Evolutionary conservation across 1,140 invertebrate species (phyloP), one percentile per base, ranked within the genome.

Genomic region (Lepeophtheirus salmonis): DNA sequence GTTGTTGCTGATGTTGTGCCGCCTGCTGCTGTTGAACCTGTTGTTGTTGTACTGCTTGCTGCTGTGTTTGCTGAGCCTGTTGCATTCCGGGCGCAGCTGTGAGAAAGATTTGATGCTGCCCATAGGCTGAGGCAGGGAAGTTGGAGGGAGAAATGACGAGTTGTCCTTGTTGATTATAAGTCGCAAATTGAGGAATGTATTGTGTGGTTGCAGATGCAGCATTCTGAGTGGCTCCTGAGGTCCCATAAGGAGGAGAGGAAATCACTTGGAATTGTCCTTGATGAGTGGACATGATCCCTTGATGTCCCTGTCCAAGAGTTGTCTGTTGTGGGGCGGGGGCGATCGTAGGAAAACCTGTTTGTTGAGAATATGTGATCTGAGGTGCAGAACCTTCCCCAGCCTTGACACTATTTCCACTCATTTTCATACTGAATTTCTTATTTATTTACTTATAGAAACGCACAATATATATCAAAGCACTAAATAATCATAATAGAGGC

Each of bases 161-260:
- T 24, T 54, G 52, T 1, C 52, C 52, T 13, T 54, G 52, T 20
- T 54, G 52, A 20, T 54, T 54, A 20, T 54, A 54, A 13, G 52
- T 20, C 14, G 52, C 52, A 23, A 54, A 54, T 2, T 20, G 52
- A 21, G 20, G 52, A 18, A 54, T 14, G 30, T 41, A 41, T 41
- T 41, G 30, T 41, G 30, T 41, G 30, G 30, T 41, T 10, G 6
- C n/a, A 6, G 6, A n/a, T 6, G 30, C 30, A n/a, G n/a, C n/a
- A n/a, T n/a, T n/a, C n/a, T n/a, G n/a, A 6, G 30, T 41, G 6
- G 30, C 30, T 10, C 30, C 30, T 41, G 30, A 41, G 6, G 30
- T 41, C 30, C 6, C 30, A 41, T 10, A 41, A n/a, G 30, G 30
- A 10, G 30, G 30, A n/a, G 30, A 41, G 30, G 30, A 41, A 41